Percentiles rank a stretch among this genome's conserved stretches.
Evolutionary conservation across 2,797 vertebrate species (phyloP).

Genomic region (Euthynnus affinis): DNA sequence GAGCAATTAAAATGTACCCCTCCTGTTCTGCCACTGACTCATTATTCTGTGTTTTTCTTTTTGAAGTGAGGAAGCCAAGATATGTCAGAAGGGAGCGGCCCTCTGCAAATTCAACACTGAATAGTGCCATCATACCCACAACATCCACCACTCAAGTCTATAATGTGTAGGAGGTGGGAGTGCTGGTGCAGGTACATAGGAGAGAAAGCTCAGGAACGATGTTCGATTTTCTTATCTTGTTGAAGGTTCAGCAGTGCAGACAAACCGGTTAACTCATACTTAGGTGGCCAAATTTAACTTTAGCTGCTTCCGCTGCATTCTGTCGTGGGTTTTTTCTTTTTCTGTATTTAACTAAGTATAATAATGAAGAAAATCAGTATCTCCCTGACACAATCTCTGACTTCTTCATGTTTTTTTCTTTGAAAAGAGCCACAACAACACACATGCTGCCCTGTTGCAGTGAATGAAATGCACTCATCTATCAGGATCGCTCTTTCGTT

Average conservation of each 20-base stretch:
- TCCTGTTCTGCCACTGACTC: not conserved
- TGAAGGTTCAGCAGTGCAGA: conserved; percentile 26
- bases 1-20: not conserved
- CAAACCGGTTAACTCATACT: conserved; percentile 25
- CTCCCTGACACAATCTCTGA: not conserved
- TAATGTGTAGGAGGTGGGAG: conserved; percentile 83
- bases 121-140: conserved; percentile 79
- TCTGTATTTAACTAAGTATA: conserved; percentile 19
- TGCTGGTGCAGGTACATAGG: conserved; percentile 36
- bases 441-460: not conserved
- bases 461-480: not conserved
- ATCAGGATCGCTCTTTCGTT: conserved; percentile 21
- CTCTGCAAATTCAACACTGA: conserved; percentile 71
- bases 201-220: conserved; percentile 67
- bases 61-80: conserved; percentile 92
- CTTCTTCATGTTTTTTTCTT: not conserved
- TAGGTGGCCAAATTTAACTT: conserved; percentile 46
- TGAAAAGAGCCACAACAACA: not conserved
- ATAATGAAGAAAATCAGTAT: not conserved
- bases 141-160: conserved; percentile 87
- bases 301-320: conserved; percentile 57
- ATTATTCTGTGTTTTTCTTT: conserved; percentile 25
- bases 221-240: conserved; percentile 30
- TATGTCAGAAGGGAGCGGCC: conserved; percentile 93
- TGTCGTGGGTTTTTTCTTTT: conserved; percentile 31